A percentile compares a stretch with the other conserved stretches of the same genome.
Conservation (phyloP, 2,113 vertebrate genomes). For the Myrmophylax atrothorax region DNA sequence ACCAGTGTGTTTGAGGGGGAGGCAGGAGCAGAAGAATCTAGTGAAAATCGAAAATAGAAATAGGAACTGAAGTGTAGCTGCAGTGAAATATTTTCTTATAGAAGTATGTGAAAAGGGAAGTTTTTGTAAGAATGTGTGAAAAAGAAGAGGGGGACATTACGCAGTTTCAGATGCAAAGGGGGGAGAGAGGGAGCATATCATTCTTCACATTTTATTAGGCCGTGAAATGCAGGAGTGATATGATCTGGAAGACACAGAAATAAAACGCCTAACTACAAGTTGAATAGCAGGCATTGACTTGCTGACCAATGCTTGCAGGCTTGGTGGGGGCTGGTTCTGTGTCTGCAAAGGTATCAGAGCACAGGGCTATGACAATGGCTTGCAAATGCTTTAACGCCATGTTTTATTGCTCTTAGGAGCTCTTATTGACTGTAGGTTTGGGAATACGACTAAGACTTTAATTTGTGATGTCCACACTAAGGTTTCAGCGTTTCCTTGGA, state of each 20-base stretch:
- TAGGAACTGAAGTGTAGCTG: slow-evolving; percentile 64
- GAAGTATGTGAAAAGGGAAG: slow-evolving; percentile 75
- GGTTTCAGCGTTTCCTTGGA: slow-evolving; percentile 16
- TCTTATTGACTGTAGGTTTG: slow-evolving; percentile 47
- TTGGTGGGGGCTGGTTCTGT: slow-evolving; percentile 56
- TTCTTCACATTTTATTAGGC: slow-evolving; percentile 65
- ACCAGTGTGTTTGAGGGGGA: slow-evolving; percentile 6
- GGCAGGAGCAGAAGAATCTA: slow-evolving; percentile 54
- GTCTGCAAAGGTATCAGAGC: slow-evolving; percentile 68
- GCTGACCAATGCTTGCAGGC: slow-evolving; percentile 71
- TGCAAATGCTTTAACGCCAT: slow-evolving; percentile 71
- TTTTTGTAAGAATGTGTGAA: slow-evolving; percentile 69
- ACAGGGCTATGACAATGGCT: slow-evolving; percentile 67
- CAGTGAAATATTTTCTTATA: slow-evolving; percentile 60
- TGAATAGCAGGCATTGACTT: slow-evolving; percentile 75
- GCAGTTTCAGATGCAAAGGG: slow-evolving; percentile 38
- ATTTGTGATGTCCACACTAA: slow-evolving; percentile 40
- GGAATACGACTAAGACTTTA: slow-evolving; percentile 32
- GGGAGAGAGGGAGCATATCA: slow-evolving; percentile 16
- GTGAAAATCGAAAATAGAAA: slow-evolving; percentile 62
- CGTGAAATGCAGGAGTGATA: slow-evolving; percentile 55
- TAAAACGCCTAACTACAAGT: slow-evolving; percentile 69
- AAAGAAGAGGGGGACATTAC: slow-evolving; percentile 62
- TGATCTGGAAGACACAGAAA: slow-evolving; percentile 62
- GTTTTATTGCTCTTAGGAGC: slow-evolving; percentile 64